These are phyloP conservation scores for Falcunculus frontatus DNA, from an alignment of 2,113 vertebrate genomes.

Conservation along the genomic window DNA sequence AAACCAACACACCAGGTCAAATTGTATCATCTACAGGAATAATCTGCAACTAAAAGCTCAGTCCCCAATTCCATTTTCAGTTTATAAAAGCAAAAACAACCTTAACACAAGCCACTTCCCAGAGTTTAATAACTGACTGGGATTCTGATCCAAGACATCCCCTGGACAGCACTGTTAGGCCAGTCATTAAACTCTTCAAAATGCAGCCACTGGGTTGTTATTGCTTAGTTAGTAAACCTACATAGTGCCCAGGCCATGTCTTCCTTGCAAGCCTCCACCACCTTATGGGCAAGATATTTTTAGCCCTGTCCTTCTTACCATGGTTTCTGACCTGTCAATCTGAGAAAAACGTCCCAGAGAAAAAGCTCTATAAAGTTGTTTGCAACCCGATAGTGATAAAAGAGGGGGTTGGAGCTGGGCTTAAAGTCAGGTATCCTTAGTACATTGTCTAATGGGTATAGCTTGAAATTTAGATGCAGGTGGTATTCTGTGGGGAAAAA, in stretches of 20 bases:
- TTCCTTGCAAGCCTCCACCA: slow-evolving; percentile 67
- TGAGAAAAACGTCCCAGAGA: slow-evolving; percentile 53
- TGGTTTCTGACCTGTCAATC: slow-evolving; percentile 86
- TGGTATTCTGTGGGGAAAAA: slow-evolving; percentile 85
- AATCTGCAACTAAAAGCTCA: not conserved
- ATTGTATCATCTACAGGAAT: slow-evolving; percentile 4
- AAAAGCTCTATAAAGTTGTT: slow-evolving; percentile 75
- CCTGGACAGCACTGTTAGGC: not conserved
- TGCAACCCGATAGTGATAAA: slow-evolving; percentile 78
- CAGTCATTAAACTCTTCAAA: slow-evolving; percentile 39
- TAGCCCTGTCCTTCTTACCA: slow-evolving; percentile 84
- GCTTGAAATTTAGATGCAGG: slow-evolving; percentile 80
- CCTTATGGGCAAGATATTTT: slow-evolving; percentile 64
- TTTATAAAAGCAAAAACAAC: slow-evolving; percentile 73
- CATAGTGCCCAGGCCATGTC: slow-evolving; percentile 66
- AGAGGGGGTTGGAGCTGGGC: slow-evolving; percentile 75
- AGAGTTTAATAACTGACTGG: not conserved
- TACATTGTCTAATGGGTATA: slow-evolving; percentile 85
- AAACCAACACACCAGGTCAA: not conserved
- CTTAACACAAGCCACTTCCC: slow-evolving; percentile 28
- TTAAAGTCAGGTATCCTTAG: slow-evolving; percentile 82
- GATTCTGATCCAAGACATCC: not conserved
- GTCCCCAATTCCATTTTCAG: slow-evolving; percentile 41
- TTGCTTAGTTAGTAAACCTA: slow-evolving; percentile 65
- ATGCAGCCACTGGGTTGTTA: slow-evolving; percentile 50